These are phyloP conservation scores for Menidia beryllina DNA, from an alignment of 2,113 vertebrate genomes.

Conservation along the genomic window DNA sequence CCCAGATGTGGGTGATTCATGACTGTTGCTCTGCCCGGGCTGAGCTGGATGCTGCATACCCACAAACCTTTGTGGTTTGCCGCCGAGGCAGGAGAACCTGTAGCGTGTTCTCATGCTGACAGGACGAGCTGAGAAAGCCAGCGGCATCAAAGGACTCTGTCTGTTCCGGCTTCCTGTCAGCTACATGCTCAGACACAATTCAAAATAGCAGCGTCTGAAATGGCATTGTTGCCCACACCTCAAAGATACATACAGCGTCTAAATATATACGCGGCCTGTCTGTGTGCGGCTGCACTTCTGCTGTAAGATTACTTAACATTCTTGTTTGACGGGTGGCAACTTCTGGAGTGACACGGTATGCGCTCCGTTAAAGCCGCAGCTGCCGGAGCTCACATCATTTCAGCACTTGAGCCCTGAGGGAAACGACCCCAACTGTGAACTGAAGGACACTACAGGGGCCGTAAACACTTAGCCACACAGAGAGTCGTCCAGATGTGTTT, in stretches of 20 bases:
- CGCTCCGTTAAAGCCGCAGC: conserved; percentile 32
- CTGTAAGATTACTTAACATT: conserved; percentile 67
- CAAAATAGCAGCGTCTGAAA: conserved; percentile 61
- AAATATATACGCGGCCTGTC: conserved; percentile 45
- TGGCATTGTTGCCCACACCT: conserved; percentile 47
- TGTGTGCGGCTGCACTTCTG: background rate
- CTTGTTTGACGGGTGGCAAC: conserved; percentile 40
- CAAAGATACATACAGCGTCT: conserved; percentile 35
- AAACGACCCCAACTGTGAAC: conserved; percentile 27
- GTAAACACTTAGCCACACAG: conserved; percentile 20
- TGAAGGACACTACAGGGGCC: background rate
- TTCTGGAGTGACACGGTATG: conserved; percentile 22
- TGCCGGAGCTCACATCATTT: conserved; percentile 30
- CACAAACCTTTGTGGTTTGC: conserved; percentile 35
- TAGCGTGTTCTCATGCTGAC: conserved; percentile 45
- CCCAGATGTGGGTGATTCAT: background rate
- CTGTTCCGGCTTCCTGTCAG: conserved; percentile 55
- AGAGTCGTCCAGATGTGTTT: conserved; percentile 13
- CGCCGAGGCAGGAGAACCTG: conserved; percentile 40
- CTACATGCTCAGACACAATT: conserved; percentile 60
- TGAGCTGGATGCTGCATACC: conserved; percentile 24
- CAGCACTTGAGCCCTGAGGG: conserved; percentile 35
- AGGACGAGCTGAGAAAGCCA: conserved; percentile 55
- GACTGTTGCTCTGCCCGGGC: background rate
- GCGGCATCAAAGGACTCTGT: conserved; percentile 59